These are phyloP conservation scores for Catagonus wagneri DNA, from an alignment of 2,113 vertebrate species.

Conservation along the genomic window DNA sequence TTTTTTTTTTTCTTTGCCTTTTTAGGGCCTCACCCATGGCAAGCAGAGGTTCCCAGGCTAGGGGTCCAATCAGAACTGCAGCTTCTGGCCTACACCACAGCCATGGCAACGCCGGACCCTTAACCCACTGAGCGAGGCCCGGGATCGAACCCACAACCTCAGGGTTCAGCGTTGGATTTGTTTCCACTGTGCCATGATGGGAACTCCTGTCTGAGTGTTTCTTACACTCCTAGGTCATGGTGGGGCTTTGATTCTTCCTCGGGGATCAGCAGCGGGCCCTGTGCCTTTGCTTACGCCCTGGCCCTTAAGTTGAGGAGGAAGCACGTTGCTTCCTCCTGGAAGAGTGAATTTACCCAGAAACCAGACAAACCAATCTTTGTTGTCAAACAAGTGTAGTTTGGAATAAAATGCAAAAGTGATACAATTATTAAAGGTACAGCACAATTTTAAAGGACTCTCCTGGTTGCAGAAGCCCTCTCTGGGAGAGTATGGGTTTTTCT, in stretches of 20 bases:
- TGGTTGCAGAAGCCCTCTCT: rapidly evolving
- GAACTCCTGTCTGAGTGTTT: too few species aligned
- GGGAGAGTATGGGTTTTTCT: rapidly evolving
- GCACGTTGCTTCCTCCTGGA: neutral
- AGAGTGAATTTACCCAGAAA: neutral
- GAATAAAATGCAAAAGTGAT: neutral
- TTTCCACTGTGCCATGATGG: too few species aligned
- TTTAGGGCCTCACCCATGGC: too few species aligned
- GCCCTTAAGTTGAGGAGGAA: neutral
- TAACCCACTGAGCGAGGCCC: too few species aligned
- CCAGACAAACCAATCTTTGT: neutral
- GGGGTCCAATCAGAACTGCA: too few species aligned
- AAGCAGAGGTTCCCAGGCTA: too few species aligned
- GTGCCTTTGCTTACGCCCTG: neutral
- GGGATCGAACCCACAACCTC: too few species aligned
- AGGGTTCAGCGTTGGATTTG: too few species aligned
- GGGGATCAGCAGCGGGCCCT: neutral
- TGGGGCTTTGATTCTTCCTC: neutral
- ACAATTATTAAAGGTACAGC: rapidly evolving
- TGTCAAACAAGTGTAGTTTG: neutral
- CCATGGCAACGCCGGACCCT: too few species aligned
- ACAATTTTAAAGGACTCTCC: rapidly evolving
- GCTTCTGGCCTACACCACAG: too few species aligned
- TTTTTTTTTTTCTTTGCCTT: too few species aligned
- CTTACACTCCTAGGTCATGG: rapidly evolving